Conservation (phyloP, 1,140 invertebrate species). For the Bombus vancouverensis region DNA sequence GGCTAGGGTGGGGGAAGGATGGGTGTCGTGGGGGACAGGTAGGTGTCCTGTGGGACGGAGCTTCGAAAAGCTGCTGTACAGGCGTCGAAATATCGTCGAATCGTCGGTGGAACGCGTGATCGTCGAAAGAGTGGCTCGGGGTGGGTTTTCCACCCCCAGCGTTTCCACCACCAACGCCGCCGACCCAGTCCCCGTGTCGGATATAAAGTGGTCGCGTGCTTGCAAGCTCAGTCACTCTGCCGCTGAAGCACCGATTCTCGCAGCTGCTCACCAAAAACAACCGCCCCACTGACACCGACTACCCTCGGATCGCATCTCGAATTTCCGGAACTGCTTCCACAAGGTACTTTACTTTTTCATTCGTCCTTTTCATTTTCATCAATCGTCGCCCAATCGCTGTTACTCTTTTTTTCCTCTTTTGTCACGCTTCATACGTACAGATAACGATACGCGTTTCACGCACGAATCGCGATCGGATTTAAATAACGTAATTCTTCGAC, state of each 20-base stretch:
- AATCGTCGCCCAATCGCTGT: too few species aligned
- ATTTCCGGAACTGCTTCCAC: background rate
- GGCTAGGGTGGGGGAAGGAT: too few species aligned
- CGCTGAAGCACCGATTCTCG: constrained; percentile 62
- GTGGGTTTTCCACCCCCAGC: constrained; percentile 33
- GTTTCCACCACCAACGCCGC: constrained; percentile 55
- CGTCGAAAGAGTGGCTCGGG: constrained; percentile 28
- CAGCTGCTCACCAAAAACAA: constrained; percentile 27
- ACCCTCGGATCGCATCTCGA: background rate
- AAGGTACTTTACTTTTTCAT: background rate
- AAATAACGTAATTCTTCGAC: too few species aligned
- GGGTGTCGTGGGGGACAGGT: too few species aligned
- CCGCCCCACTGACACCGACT: background rate
- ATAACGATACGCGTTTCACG: too few species aligned
- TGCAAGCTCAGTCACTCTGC: constrained; percentile 77
- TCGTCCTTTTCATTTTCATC: background rate
- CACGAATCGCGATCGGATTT: too few species aligned
- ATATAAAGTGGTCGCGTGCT: constrained; percentile 81
- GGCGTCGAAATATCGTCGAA: background rate
- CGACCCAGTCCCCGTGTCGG: constrained; percentile 59
- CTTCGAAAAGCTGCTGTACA: background rate
- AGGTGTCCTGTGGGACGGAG: background rate
- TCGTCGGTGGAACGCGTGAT: constrained; percentile 17
- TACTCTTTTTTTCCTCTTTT: background rate
- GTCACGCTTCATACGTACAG: too few species aligned